Conservation (phyloP, 92 coral and sea anemone species). For the Porites lobata region DNA sequence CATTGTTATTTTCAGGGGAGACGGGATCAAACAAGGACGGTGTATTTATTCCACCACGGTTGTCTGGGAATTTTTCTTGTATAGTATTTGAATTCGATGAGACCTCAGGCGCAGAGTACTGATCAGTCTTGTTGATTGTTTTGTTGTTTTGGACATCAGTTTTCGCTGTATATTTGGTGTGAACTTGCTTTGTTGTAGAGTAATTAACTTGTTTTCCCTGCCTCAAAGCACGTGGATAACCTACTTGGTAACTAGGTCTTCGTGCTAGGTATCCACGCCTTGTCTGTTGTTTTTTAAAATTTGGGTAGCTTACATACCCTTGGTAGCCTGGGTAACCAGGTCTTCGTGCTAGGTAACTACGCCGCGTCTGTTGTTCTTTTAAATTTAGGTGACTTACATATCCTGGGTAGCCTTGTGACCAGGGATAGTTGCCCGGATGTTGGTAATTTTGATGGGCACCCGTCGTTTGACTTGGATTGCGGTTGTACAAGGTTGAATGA, state of each 20-base stretch:
- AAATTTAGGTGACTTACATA: background rate
- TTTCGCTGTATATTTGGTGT: background rate
- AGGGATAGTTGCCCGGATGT: conserved; percentile 1
- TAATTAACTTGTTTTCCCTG: background rate
- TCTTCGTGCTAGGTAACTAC: conserved; percentile 3
- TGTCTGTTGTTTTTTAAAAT: background rate
- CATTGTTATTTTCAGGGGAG: background rate
- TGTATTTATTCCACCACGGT: background rate
- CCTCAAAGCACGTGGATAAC: conserved; percentile 8
- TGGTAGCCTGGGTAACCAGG: conserved; percentile 26
- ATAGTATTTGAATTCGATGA: background rate
- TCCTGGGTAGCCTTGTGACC: background rate
- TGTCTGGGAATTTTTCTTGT: conserved; percentile 28
- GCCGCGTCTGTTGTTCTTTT: background rate
- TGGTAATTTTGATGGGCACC: conserved; percentile 13
- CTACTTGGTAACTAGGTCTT: conserved; percentile 17
- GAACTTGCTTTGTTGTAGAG: background rate
- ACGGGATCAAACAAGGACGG: background rate
- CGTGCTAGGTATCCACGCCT: conserved; percentile 19
- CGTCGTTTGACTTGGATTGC: background rate
- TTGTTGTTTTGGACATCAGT: background rate
- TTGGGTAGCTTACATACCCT: background rate
- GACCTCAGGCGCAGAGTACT: background rate
- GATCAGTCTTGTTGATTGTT: background rate
- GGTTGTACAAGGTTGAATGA: background rate